These are phyloP conservation scores for Cydia splendana DNA, from an alignment of 1,140 invertebrate genomes.

Conservation along the genomic window DNA sequence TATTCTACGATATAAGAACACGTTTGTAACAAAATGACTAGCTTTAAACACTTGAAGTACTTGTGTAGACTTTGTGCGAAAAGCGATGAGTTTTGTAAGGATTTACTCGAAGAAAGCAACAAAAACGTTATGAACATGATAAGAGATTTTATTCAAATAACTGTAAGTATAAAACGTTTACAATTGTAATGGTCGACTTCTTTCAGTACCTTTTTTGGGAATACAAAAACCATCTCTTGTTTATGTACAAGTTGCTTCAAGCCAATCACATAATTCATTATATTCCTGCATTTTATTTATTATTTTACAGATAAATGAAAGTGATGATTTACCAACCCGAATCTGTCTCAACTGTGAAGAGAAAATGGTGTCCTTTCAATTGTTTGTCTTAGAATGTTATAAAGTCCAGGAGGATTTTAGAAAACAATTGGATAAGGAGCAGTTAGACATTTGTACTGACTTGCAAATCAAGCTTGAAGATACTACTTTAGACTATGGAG, in stretches of 20 bases:
- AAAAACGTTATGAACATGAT: conserved; percentile 66
- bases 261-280: not conserved
- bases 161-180: conserved; percentile 51
- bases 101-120: conserved; percentile 66
- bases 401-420: conserved; percentile 67
- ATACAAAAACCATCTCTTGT: not conserved
- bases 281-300: not conserved
- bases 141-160: conserved; percentile 66
- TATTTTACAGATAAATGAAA: conserved; percentile 58
- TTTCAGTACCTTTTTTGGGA: not conserved
- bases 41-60: conserved; percentile 67
- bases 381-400: conserved; percentile 70
- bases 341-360: conserved; percentile 74
- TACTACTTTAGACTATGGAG: conserved; percentile 40
- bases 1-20: not conserved
- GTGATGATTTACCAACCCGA: conserved; percentile 64
- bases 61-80: conserved; percentile 75
- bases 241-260: conserved; percentile 4
- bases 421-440: conserved; percentile 44
- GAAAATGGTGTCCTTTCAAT: conserved; percentile 67
- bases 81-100: conserved; percentile 66
- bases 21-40: conserved; percentile 50
- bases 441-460: conserved; percentile 44
- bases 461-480: conserved; percentile 56
- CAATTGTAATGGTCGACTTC: not conserved